Base-by-base conservation (phyloP, 2,113 vertebrate species). In the Uropsilus gracilis region DNA sequence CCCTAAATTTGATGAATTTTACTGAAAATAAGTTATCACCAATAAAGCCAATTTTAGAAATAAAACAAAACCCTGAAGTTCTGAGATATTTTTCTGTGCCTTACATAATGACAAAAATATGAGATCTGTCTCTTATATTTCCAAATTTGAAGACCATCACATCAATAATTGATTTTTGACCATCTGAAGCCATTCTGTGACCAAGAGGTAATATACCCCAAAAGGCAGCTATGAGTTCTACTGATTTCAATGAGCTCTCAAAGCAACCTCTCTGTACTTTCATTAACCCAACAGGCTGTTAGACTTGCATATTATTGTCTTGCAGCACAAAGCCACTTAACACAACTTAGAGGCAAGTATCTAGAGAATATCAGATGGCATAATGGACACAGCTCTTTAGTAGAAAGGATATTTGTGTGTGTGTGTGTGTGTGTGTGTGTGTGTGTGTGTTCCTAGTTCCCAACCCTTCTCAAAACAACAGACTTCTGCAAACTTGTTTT, bases 221-320 rank as follows among this genome's bases (percentile, higher is more conserved):
- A 46, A 53, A 83, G 12, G 6, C 4, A 1, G 5, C 48, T 2
- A 6, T 18, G 9, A 1, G 0, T 75, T 72, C 42, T n/a, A 18
- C 1, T 18, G 14, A 48, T 34, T 32, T 34, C 53, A 72, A 1
- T 61, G 26, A 89, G 34, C 37, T 69, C 3, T 75, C 30, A 76
- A 90, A 83, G 53, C 22, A 68, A 9, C 28, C 22, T 53, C n/a
- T 34, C 10, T 83, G 44, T 57, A 11, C 34, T 76, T 91, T 5
- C n/a, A 8, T 64, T 66, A 37, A 72, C 17, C n/a, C 20, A 44
- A 66, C 10, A 86, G 46, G 8, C 59, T 50, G 10, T 57, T n/a
- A 75, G 26, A 39, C 75, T 32, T 93, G 37, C 50, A 10, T 12
- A 63, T 55, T 61, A 30, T 81, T 37, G 18, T 75, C 42, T 50